These are phyloP conservation scores for Polyploca ridens DNA, from an alignment of 2,888 invertebrate species.

Conservation along the genomic window DNA sequence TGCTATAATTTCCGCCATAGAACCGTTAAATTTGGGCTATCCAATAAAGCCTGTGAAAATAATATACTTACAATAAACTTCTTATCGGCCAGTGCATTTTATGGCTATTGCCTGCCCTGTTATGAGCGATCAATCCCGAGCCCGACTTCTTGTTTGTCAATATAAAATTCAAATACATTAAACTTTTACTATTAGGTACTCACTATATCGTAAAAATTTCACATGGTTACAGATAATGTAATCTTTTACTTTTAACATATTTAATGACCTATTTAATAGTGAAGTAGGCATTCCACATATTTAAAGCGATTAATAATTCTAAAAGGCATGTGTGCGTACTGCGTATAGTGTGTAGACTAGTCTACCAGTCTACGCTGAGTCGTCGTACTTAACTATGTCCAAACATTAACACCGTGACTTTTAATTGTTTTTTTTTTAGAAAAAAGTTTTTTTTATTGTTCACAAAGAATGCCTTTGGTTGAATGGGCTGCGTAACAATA, in stretches of 20 bases:
- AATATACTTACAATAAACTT: slow-evolving; percentile 44
- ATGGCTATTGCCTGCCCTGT: slow-evolving; percentile 35
- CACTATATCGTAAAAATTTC: slow-evolving; percentile 3
- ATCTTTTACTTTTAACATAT: not conserved
- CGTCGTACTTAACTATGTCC: too few species aligned
- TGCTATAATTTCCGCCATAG: slow-evolving; percentile 44
- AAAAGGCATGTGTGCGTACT: not conserved
- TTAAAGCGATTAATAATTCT: not conserved
- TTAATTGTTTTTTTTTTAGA: too few species aligned
- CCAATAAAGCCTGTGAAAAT: slow-evolving; percentile 39
- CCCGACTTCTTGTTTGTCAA: slow-evolving; percentile 31
- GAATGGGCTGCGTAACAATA: too few species aligned
- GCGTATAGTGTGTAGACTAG: too few species aligned
- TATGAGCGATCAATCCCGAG: slow-evolving; percentile 32
- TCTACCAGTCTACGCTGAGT: too few species aligned
- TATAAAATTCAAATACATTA: slow-evolving; percentile 21
- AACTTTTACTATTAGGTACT: not conserved
- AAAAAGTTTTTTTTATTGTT: too few species aligned
- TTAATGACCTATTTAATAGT: not conserved
- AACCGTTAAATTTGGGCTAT: slow-evolving; percentile 48
- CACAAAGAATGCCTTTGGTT: too few species aligned
- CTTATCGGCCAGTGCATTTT: slow-evolving; percentile 56
- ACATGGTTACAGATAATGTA: not conserved
- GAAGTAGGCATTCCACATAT: not conserved
- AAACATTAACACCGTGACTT: too few species aligned